Conservation (phyloP, 2,113 vertebrate genomes). For the Cinclus cinclus region DNA sequence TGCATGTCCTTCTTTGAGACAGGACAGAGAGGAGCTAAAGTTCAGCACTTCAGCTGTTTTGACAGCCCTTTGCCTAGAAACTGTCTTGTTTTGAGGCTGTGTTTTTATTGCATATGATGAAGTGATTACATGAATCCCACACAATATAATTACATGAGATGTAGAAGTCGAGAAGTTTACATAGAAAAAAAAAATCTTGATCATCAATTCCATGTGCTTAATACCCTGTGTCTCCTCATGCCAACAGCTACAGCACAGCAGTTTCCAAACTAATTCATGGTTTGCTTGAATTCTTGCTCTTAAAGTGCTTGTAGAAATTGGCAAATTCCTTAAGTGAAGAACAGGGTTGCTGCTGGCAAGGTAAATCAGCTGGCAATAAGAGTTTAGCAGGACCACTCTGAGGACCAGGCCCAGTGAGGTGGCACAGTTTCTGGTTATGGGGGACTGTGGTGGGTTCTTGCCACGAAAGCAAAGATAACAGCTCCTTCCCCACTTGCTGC, state of each 20-base stretch:
- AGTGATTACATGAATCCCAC: not conserved
- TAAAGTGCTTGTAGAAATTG: not conserved
- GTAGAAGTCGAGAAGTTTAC: not conserved
- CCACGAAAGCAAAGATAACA: not conserved
- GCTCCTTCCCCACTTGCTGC: not conserved
- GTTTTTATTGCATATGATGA: not conserved
- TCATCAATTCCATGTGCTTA: constrained; percentile 4
- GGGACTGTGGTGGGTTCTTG: not conserved
- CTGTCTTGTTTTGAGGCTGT: not conserved
- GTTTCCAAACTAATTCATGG: not conserved
- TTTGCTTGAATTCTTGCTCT: not conserved
- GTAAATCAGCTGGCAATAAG: not conserved
- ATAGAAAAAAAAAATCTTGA: not conserved
- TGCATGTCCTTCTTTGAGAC: not conserved
- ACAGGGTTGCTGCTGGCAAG: not conserved
- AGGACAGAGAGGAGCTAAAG: not conserved
- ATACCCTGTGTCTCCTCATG: not conserved
- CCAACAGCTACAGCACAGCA: not conserved
- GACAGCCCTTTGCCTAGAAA: constrained; percentile 2
- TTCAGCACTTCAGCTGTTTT: not conserved
- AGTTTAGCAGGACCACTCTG: not conserved
- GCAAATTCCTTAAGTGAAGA: not conserved
- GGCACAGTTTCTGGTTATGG: not conserved
- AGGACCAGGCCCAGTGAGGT: not conserved
- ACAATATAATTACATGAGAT: not conserved